phyloP scores from a whole-genome alignment of 1,140 invertebrate genomes.

The Zaprionus vittiger region DNA sequence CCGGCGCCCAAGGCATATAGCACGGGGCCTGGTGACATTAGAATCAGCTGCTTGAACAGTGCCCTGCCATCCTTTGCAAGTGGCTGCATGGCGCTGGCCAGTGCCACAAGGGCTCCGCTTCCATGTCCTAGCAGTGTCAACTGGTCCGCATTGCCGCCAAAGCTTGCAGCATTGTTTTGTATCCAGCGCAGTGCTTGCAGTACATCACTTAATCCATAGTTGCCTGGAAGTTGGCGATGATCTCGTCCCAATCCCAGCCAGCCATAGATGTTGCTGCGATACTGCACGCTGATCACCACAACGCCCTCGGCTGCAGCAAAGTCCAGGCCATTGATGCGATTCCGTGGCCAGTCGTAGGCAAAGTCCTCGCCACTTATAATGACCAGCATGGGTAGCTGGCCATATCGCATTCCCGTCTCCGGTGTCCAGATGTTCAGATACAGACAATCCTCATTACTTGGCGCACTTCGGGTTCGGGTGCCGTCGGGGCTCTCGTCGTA shows the following conservation, averaged over 20 bases:
- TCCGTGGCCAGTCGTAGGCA: constrained; percentile 81
- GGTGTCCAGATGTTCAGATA: constrained; percentile 86
- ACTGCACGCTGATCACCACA: constrained; percentile 88
- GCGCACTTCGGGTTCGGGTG: constrained; percentile 34
- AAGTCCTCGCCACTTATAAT: constrained; percentile 87
- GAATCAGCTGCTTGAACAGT: constrained; percentile 82
- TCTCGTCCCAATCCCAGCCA: constrained; percentile 88
- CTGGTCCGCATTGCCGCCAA: constrained; percentile 89
- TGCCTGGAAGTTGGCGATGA: constrained; percentile 87
- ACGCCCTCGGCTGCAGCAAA: constrained; percentile 87
- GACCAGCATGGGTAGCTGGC: constrained; percentile 86
- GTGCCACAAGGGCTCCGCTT: constrained; percentile 60
- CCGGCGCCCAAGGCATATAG: constrained; percentile 80
- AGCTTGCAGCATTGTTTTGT: constrained; percentile 88
- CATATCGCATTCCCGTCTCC: constrained; percentile 85
- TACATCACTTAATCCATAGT: constrained; percentile 90
- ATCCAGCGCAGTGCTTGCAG: constrained; percentile 90
- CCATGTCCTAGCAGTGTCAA: constrained; percentile 90
- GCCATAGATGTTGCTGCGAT: constrained; percentile 88
- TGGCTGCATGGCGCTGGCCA: constrained; percentile 44
- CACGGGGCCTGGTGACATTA: constrained; percentile 90
- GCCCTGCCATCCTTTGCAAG: background rate
- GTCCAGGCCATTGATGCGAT: constrained; percentile 87
- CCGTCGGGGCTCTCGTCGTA: constrained; percentile 76
- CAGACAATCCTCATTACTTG: constrained; percentile 85